Base-by-base conservation (phyloP, 2,888 invertebrate species). In the Cheilosia urbana region DNA sequence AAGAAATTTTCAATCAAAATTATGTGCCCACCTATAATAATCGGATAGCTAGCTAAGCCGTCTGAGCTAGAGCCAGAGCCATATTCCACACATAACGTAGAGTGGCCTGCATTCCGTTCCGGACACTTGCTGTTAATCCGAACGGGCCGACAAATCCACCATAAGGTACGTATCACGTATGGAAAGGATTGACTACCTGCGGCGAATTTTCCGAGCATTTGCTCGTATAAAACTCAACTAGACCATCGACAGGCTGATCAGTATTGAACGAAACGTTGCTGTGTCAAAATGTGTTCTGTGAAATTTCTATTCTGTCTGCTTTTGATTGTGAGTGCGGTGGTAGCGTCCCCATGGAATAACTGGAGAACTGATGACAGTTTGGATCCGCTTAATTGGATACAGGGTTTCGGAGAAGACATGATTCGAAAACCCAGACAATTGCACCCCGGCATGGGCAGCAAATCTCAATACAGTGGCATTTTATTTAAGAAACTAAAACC, bases 321-420 rank as follows among this genome's bases (percentile, higher is more conserved):
- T n/a, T 66, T 80, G 49, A 11, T 85, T 34, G 62, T 68, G 21
- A 81, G 76, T 68, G 51, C 65, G 19, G 76, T 81, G 19, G 58
- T 66, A 19, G 66, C 62, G 13, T 34, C 66, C 13, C 76, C 81
- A 7, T 85, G 76, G 76, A 51, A 81, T 24, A 77, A 72, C 49
- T 85, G 85, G 85, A 27, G 72, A 24, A 57, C 66, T 30, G 91
- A 90, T 87, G 89, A 90, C 79, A 91, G 90, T 34, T 87, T 91
- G 85, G 91, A 91, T 89, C 91, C 92, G 0, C 63, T 91, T 9
- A 90, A 87, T 65, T 91, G 91, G 91, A 89, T 91, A 11, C 89
- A 88, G 3, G 88, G 89, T 3, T 90, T 90, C 69, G 91, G 90
- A 4, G 88, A 88, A 82, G 90, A 91, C 49, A 87, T 87, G 27